Conservation (phyloP, 2,888 invertebrate species). For the Microchrysa polita region DNA sequence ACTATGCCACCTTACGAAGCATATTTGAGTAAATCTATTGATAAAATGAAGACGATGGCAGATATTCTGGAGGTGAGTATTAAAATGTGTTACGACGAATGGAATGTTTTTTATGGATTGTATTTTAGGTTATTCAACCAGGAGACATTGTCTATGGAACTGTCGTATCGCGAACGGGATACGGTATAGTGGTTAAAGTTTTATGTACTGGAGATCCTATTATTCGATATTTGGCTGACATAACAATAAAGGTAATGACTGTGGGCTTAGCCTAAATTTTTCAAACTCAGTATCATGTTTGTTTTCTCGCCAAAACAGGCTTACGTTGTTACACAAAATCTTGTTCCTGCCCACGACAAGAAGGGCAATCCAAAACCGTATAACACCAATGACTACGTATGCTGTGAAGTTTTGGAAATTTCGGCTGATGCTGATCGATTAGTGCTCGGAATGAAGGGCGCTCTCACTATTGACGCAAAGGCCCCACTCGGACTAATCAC, state of each 20-base stretch:
- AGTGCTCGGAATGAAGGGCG: conserved; percentile 86
- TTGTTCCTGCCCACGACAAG: conserved; percentile 74
- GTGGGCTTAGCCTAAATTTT: not conserved
- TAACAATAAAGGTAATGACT: conserved; percentile 80
- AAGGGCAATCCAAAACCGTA: conserved; percentile 80
- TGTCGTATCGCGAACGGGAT: conserved; percentile 77
- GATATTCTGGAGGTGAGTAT: conserved; percentile 82
- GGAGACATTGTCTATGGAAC: conserved; percentile 83
- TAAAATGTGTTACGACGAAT: not conserved
- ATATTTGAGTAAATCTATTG: conserved; percentile 75
- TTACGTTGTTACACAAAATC: conserved; percentile 49
- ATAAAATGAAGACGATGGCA: conserved; percentile 78
- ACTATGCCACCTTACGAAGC: conserved; percentile 88
- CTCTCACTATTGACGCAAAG: conserved; percentile 75
- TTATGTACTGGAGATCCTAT: conserved; percentile 83
- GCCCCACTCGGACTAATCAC: conserved; percentile 84
- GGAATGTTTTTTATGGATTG: conserved; percentile 15
- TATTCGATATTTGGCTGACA: conserved; percentile 84
- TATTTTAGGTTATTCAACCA: conserved; percentile 71
- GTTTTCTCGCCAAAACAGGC: conserved; percentile 52
- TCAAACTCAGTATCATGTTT: too few relatives aligned
- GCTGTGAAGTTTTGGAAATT: conserved; percentile 88
- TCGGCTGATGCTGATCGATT: conserved; percentile 88
- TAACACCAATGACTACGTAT: conserved; percentile 84
- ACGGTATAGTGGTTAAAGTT: conserved; percentile 81